Conservation (phyloP, 2,113 vertebrate species). For the Salminus brasiliensis region DNA sequence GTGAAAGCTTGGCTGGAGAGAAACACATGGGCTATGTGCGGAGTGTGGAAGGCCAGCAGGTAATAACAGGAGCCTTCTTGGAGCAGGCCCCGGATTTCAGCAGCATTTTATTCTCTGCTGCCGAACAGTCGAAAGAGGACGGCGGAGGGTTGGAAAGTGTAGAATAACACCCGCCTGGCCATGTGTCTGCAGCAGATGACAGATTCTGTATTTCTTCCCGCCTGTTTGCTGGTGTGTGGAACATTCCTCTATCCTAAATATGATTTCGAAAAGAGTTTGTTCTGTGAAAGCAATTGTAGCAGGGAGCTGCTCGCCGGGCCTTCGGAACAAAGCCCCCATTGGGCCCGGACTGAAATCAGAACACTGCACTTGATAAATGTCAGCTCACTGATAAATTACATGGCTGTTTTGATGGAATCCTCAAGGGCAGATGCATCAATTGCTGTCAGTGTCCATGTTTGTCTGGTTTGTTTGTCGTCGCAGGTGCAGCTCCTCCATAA, state of each 20-base stretch:
- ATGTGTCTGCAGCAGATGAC: slow-evolving; percentile 61
- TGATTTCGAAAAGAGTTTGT: slow-evolving; percentile 9
- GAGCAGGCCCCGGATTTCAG: slow-evolving; percentile 32
- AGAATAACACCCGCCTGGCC: slow-evolving; percentile 66
- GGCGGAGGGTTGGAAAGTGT: slow-evolving; percentile 56
- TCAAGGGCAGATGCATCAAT: slow-evolving; percentile 2
- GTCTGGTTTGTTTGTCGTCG: slow-evolving; percentile 33
- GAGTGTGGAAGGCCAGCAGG: slow-evolving; percentile 54
- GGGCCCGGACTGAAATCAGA: neutral
- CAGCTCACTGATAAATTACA: neutral
- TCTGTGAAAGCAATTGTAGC: slow-evolving; percentile 19
- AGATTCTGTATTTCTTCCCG: slow-evolving; percentile 59
- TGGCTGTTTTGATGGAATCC: neutral
- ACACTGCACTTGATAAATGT: neutral
- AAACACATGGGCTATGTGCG: slow-evolving; percentile 64
- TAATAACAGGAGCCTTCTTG: slow-evolving; percentile 56
- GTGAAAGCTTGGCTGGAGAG: slow-evolving; percentile 66
- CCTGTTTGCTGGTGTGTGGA: slow-evolving; percentile 48
- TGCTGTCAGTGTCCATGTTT: slow-evolving; percentile 14
- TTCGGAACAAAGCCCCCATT: neutral
- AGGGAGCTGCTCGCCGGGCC: neutral
- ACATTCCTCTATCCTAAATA: slow-evolving; percentile 36
- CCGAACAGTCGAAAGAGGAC: slow-evolving; percentile 23
- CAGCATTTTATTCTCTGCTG: slow-evolving; percentile 49
- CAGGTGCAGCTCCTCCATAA: neutral